A percentile compares a stretch with the other conserved stretches of the same genome.
Conservation (phyloP, 64 coral and sea anemone species). For the Pocillopora damicornis region DNA sequence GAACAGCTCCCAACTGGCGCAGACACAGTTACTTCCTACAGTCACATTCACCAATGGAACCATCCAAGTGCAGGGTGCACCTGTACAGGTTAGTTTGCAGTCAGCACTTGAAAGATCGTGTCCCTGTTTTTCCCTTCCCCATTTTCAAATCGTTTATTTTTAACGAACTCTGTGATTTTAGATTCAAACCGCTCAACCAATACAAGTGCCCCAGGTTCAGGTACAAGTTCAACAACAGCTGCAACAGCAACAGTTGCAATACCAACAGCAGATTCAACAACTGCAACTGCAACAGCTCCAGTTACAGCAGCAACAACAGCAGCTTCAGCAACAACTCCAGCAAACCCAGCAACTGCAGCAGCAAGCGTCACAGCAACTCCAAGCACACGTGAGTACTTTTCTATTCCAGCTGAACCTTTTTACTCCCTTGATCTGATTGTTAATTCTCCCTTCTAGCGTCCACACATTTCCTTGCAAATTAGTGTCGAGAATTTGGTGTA, state of each 20-base stretch:
- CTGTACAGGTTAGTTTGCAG: not conserved
- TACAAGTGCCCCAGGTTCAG: conserved; percentile 49
- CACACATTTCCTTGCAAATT: no score
- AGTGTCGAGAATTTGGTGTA: no score
- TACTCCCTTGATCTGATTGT: no score
- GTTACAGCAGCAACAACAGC: conserved; percentile 60
- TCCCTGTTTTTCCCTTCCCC: not conserved
- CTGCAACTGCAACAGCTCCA: conserved; percentile 49
- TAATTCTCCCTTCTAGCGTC: no score
- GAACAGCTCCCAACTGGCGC: conserved; percentile 55
- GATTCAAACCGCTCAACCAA: conserved; percentile 44
- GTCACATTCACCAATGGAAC: conserved; percentile 68
- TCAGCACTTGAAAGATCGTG: not conserved
- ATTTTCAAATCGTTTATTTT: not conserved
- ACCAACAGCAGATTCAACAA: conserved; percentile 59
- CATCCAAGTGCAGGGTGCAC: conserved; percentile 70
- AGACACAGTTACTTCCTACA: conserved; percentile 71
- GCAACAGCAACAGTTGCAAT: conserved; percentile 52
- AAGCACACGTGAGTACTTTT: conserved; percentile 24
- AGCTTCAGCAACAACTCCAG: conserved; percentile 57
- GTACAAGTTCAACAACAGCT: conserved; percentile 50
- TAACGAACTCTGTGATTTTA: not conserved
- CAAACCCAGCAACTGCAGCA: conserved; percentile 55
- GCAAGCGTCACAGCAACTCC: conserved; percentile 30
- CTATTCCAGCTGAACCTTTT: no score